phyloP scores from a whole-genome alignment of 2,888 invertebrate species.

The Scaptodrosophila latifasciaeformis region DNA sequence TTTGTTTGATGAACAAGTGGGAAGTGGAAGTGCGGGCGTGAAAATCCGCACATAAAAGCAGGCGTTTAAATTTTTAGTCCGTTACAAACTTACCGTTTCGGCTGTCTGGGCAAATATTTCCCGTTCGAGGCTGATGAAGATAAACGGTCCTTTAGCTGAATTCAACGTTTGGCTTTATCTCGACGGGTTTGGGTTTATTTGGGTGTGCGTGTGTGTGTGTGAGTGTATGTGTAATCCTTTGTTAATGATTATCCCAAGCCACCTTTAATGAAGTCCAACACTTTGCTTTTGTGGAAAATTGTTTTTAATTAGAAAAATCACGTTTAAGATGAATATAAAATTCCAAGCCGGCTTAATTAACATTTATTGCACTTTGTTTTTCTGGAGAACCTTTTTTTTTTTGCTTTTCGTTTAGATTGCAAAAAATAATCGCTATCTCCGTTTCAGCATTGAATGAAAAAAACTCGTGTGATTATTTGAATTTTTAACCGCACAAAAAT shows the following conservation, averaged over 20 bases:
- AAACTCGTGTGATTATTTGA: no score
- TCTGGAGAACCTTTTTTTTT: no score
- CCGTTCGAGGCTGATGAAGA: conserved; percentile 51
- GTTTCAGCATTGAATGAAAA: no score
- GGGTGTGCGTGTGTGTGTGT: background rate
- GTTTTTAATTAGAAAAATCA: conserved; percentile 31
- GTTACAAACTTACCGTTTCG: conserved; percentile 57
- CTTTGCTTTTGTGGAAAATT: background rate
- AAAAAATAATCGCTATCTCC: no score
- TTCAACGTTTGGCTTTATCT: background rate
- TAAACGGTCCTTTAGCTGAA: conserved; percentile 51
- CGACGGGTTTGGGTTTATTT: background rate
- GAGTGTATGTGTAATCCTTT: conserved; percentile 40
- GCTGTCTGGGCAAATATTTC: conserved; percentile 48
- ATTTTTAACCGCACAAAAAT: no score
- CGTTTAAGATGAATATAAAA: no score
- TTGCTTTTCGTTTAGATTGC: no score
- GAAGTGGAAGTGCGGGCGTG: conserved; percentile 12
- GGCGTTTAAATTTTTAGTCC: conserved; percentile 9
- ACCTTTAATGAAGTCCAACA: conserved; percentile 44
- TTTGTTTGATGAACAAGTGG: conserved; percentile 8
- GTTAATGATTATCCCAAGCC: conserved; percentile 58
- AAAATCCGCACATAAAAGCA: conserved; percentile 28
- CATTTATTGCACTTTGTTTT: background rate
- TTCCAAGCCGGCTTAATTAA: conserved; percentile 28